Base-by-base conservation (phyloP, 2,797 vertebrate genomes). In the Epinephelus awoara region DNA sequence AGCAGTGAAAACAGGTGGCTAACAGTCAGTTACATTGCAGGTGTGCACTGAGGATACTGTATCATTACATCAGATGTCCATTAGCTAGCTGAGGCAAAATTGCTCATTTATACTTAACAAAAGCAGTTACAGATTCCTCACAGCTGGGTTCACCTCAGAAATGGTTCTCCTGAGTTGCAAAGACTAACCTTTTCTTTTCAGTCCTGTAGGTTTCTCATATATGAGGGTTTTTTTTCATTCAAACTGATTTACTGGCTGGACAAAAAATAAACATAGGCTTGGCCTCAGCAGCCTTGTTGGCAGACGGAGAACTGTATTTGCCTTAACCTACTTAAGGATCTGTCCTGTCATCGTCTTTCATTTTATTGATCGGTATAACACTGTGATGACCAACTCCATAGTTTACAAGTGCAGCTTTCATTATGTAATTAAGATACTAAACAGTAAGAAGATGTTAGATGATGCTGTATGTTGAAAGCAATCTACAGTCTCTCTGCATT, bases 291-390 rank as follows among this genome's bases (percentile, higher is more conserved):
- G 23, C 25, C 23, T 59, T 29, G 49, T 61, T 76, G 34, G 44
- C 68, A 23, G 46, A 57, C 13, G 2, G 47, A 75, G 21, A 46
- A 42, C 42, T 75, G 55, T 38, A 69, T 75, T 67, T 52, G 49
- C 18, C 21, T 67, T 47, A 62, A 77, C 19, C 61, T n/a, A 34
- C 67, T 65, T 50, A 80, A 55, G 6, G 61, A 75, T 75, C 69
- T 21, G 12, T 29, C 68, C 40, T 54, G 65, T 85, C 73, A 57
- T 86, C 15, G 18, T 51, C 44, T 82, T 83, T 88, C 64, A 69
- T 75, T 57, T 38, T 84, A 86, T 89, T 80, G 70, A 86, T 85
- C 1, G 3, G 54, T 21, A 67, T 67, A 65, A 77, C 19, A 40
- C 56, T 64, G 61, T 57, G 47, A 25, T 54, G 49, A 62, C 46